A percentile compares a stretch with the other conserved stretches of the same genome.
Conservation (phyloP, 2,797 vertebrate genomes). For the Xenentodon cancila region DNA sequence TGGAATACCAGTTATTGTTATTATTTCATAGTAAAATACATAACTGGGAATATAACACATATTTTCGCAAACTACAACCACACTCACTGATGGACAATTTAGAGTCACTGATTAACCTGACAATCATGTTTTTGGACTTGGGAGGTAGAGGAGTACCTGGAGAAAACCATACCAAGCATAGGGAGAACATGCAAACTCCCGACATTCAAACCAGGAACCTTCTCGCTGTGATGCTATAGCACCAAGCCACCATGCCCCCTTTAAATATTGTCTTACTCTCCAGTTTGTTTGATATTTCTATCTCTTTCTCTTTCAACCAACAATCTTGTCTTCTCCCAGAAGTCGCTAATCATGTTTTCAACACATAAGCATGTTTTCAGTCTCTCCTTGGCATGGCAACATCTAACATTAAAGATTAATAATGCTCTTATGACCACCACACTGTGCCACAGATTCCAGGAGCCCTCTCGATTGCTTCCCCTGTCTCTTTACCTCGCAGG, state of each 20-base stretch:
- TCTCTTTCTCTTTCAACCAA: slow-evolving; percentile 40
- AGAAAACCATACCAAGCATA: too few species aligned
- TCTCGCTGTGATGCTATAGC: too few species aligned
- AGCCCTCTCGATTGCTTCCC: slow-evolving; percentile 44
- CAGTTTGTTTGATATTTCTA: slow-evolving; percentile 23
- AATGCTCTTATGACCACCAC: slow-evolving; percentile 59
- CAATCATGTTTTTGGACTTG: too few species aligned
- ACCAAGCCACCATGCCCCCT: slow-evolving; percentile 12
- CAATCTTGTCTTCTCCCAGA: slow-evolving; percentile 52
- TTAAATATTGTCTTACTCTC: slow-evolving; percentile 49
- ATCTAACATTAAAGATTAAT: slow-evolving; percentile 77
- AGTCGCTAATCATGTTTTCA: slow-evolving; percentile 74
- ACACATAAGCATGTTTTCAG: slow-evolving; percentile 57
- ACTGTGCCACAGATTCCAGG: slow-evolving; percentile 56
- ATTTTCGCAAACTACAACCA: too few species aligned
- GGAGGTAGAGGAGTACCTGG: too few species aligned
- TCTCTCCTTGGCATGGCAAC: slow-evolving; percentile 58
- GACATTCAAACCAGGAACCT: too few species aligned
- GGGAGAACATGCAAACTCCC: too few species aligned
- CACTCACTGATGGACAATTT: too few species aligned
- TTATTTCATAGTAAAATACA: too few species aligned
- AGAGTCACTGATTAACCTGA: too few species aligned
- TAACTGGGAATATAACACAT: too few species aligned
- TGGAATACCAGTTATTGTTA: too few species aligned
- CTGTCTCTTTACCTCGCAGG: slow-evolving; percentile 34